Evolutionary conservation across 2,888 invertebrate genomes (phyloP).

Genomic region (Scaptomyza polygonia): DNA sequence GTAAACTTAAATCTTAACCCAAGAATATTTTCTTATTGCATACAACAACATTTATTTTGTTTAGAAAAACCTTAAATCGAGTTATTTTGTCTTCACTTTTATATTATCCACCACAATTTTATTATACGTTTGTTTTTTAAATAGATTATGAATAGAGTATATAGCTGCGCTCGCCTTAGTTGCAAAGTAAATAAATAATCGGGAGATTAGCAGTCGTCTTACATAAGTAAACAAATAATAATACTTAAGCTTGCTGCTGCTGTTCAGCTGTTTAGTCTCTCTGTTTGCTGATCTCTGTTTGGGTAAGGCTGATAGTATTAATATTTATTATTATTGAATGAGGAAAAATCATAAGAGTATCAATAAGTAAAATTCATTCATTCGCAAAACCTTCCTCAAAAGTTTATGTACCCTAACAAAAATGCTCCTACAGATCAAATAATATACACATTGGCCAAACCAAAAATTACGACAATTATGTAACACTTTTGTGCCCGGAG

Average conservation of each 20-base stretch:
- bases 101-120: no score
- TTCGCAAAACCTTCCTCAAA: background rate
- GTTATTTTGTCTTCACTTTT: background rate
- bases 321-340: conserved; percentile 21
- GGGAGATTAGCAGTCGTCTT: conserved; percentile 2
- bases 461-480: conserved; percentile 42
- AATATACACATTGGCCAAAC: conserved; percentile 19
- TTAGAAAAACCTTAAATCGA: no score
- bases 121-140: no score
- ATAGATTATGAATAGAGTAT: background rate
- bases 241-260: background rate
- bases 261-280: conserved; percentile 5
- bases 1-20: no score
- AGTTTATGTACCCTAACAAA: conserved; percentile 6
- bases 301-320: conserved; percentile 25
- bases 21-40: no score
- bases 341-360: conserved; percentile 11
- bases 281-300: conserved; percentile 17
- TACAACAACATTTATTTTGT: no score
- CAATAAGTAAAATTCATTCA: conserved; percentile 26
- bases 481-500: conserved; percentile 35
- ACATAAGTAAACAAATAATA: conserved; percentile 2
- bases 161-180: background rate
- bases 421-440: conserved; percentile 65
- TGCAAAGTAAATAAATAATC: background rate